Conservation (phyloP, 2,888 invertebrate genomes). For the Boloria euphrosyne region DNA sequence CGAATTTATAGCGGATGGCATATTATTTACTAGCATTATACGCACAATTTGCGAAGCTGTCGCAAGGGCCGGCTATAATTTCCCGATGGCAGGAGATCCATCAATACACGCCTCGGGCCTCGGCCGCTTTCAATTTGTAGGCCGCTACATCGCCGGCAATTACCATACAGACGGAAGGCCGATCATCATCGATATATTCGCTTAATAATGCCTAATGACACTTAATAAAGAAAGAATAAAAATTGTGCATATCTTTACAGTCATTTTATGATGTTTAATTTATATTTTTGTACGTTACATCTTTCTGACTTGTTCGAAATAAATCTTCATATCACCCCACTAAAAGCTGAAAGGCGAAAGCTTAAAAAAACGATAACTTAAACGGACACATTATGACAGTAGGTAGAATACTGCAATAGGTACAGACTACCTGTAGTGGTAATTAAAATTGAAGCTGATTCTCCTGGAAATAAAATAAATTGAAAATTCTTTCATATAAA, state of each 20-base stretch:
- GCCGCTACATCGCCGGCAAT: constrained; percentile 77
- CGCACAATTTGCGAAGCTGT: constrained; percentile 82
- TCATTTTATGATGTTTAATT: constrained; percentile 29
- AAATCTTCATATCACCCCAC: no score
- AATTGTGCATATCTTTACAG: constrained; percentile 75
- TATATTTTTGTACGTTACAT: constrained; percentile 2
- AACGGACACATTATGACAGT: no score
- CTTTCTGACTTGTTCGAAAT: background rate
- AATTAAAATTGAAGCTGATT: no score
- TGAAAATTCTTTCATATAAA: no score
- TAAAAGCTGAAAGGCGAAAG: no score
- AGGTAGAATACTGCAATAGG: no score
- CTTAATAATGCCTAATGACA: constrained; percentile 82
- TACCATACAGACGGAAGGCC: constrained; percentile 78
- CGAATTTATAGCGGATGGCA: constrained; percentile 72
- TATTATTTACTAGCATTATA: constrained; percentile 82
- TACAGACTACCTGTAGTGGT: no score
- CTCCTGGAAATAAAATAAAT: no score
- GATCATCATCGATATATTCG: constrained; percentile 77
- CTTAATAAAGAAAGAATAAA: constrained; percentile 81
- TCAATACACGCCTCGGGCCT: constrained; percentile 76
- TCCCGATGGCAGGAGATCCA: constrained; percentile 80
- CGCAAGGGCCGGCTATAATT: constrained; percentile 80
- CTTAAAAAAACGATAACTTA: no score
- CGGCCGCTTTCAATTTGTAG: constrained; percentile 82